Percentiles rank a stretch among this genome's conserved stretches.
phyloP scores from a whole-genome alignment of 1,140 invertebrate genomes.

The Heterodera schachtii region DNA sequence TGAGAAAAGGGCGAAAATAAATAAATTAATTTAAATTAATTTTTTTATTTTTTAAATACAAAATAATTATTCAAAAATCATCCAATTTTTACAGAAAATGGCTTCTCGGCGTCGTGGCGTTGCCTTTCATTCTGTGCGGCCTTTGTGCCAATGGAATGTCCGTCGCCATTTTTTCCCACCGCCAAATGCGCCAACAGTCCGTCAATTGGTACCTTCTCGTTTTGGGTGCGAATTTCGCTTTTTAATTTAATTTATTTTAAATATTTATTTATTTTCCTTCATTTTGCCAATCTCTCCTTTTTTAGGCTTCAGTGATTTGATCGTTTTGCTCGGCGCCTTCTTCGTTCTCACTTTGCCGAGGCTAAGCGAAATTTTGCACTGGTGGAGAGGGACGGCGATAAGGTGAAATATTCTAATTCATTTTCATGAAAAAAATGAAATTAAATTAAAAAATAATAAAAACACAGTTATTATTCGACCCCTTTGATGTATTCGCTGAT shows the following conservation, averaged over 20 bases:
- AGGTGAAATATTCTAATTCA: constrained; percentile 27
- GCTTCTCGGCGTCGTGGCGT: constrained; percentile 47
- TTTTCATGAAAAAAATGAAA: not conserved
- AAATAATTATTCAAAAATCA: constrained; percentile 22
- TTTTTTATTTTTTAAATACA: not conserved
- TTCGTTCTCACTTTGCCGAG: constrained; percentile 55
- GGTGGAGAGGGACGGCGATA: constrained; percentile 46
- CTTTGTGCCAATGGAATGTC: constrained; percentile 56
- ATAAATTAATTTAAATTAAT: not conserved
- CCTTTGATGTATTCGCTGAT: constrained; percentile 51
- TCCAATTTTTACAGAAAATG: constrained; percentile 28
- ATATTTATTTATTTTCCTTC: too few species aligned
- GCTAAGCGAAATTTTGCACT: constrained; percentile 48
- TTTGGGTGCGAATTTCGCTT: constrained; percentile 38
- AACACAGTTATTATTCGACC: constrained; percentile 46
- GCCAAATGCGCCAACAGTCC: constrained; percentile 50
- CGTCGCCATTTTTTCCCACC: constrained; percentile 52
- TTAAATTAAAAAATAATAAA: not conserved
- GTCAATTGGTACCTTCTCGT: constrained; percentile 60
- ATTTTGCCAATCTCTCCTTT: too few species aligned
- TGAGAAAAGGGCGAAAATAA: constrained; percentile 37
- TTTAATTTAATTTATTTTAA: not conserved
- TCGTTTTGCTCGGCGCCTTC: constrained; percentile 54
- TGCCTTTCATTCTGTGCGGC: constrained; percentile 57
- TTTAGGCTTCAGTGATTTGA: constrained; percentile 39